Evolutionary conservation across 1,140 invertebrate species (phyloP).

Genomic region (Apis mellifera): Amel_HAv3.1 CM009943.2:3505501-3506000

Average conservation of each 20-base stretch:
- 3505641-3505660: neutral
- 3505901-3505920: slow-evolving; percentile 64
- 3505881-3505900: slow-evolving; percentile 63
- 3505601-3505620: too few relatives aligned
- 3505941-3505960: slow-evolving; percentile 60
- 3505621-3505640: too few relatives aligned
- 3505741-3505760: neutral
- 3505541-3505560: neutral
- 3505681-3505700: neutral
- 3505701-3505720: neutral
- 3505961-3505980: slow-evolving; percentile 52
- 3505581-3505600: too few relatives aligned
- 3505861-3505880: slow-evolving; percentile 38
- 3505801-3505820: too few relatives aligned
- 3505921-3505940: slow-evolving; percentile 56
- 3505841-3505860: neutral
- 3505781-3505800: rapidly evolving
- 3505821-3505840: neutral
- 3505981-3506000: slow-evolving; percentile 46
- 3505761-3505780: neutral
- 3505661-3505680: neutral
- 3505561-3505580: rapidly evolving
- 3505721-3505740: neutral
- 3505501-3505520: neutral
- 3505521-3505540: too few relatives aligned